A percentile compares a stretch with the other conserved stretches of the same genome.
These are phyloP conservation scores for Calyptomena viridis DNA, from an alignment of 2,113 vertebrate genomes.

Conservation along the genomic window DNA sequence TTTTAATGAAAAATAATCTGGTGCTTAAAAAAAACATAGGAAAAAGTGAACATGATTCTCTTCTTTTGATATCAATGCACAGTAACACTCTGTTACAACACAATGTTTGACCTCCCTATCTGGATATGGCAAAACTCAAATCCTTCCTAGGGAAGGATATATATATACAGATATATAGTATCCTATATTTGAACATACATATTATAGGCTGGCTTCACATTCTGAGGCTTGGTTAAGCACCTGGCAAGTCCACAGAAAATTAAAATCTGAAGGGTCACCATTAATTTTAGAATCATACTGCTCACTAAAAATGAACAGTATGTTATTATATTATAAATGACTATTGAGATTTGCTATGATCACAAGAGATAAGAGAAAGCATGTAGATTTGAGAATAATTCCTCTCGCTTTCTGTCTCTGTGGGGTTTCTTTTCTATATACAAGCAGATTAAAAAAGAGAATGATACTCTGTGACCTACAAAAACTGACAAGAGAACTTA, in stretches of 20 bases:
- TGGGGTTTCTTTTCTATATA: not conserved
- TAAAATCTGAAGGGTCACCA: not conserved
- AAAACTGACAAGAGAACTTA: not conserved
- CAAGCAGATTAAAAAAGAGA: not conserved
- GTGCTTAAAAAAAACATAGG: not conserved
- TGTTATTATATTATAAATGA: slow-evolving; percentile 28
- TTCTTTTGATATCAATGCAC: not conserved
- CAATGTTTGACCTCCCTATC: not conserved
- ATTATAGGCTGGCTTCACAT: not conserved
- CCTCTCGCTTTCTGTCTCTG: not conserved
- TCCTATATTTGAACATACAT: not conserved
- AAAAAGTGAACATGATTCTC: not conserved
- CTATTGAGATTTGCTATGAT: slow-evolving; percentile 22
- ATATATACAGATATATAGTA: no score
- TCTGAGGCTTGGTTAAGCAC: not conserved
- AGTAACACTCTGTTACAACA: not conserved
- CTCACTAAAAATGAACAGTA: not conserved
- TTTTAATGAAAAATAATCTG: not conserved
- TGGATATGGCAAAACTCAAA: not conserved
- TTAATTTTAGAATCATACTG: slow-evolving; percentile 1
- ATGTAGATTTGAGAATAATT: not conserved
- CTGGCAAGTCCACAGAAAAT: not conserved
- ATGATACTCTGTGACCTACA: slow-evolving; percentile 20
- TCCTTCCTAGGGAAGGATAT: not conserved
- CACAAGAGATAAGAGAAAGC: slow-evolving; percentile 19